Evolutionary conservation across 2,113 vertebrate species (phyloP), one percentile per base, ranked within the genome.

Genomic region (Agapornis roseicollis): DNA sequence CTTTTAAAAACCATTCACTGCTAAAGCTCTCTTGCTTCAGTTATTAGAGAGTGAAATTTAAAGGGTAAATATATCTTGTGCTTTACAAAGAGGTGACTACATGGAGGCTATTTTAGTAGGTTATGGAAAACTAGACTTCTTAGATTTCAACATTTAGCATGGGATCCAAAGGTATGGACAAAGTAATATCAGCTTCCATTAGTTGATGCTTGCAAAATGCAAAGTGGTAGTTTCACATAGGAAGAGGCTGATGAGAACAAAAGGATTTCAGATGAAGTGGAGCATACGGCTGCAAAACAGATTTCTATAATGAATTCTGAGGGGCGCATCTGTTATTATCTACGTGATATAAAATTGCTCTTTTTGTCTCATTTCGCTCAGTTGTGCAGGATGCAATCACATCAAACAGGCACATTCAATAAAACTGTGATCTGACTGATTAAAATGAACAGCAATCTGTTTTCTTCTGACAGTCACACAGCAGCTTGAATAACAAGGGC

Each of bases 271-370:
- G 94, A 95, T 96, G 96, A 96, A 97, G 87, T 96, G 94, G 93
- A 97, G 96, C 93, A 94, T 89, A 95, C 72, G 93, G 84, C 94
- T 90, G 46, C 71, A 96, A 97, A 96, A 93, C 94, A 97, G 96
- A 89, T 96, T 97, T 97, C 90, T 90, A 91, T 96, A 96, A 97
- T 97, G 97, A 90, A 91, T 97, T 97, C 78, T 13, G 94, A 96
- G 92, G 78, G 93, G 90, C 15, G 56, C 94, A 95, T 97, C 96
- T 97, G 97, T 95, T 98, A 97, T 97, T 94, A 97, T 97, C 97
- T 95, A 90, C 68, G 79, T 91, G 92, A 90, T 84, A 85, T 91
- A 96, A 95, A 98, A 97, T 96, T 95, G 93, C 71, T 89, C 88
- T 96, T 97, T 97, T 96, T 95, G 93, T 97, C 96, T 97, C 93